A percentile compares a stretch with the other conserved stretches of the same genome.
phyloP scores from a whole-genome alignment of 2,888 invertebrate species.

The Lucinisca nassula region DNA sequence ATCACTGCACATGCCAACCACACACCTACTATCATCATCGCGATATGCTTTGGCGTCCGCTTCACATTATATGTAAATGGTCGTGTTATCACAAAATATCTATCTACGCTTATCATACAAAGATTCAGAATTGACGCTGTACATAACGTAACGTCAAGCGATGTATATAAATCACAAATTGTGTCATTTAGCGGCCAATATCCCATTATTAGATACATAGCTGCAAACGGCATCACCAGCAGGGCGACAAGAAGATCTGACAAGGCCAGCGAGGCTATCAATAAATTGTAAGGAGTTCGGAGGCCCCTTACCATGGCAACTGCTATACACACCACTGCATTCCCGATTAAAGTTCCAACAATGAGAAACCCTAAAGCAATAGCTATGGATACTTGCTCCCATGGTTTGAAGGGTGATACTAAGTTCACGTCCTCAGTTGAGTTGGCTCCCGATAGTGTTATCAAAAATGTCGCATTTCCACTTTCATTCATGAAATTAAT shows the following conservation, averaged over 20 bases:
- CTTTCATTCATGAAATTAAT: not conserved
- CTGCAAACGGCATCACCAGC: slow-evolving; percentile 89
- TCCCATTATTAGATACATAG: slow-evolving; percentile 87
- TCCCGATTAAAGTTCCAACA: slow-evolving; percentile 89
- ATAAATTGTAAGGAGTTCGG: slow-evolving; percentile 88
- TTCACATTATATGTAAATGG: slow-evolving; percentile 98
- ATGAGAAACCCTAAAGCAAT: slow-evolving; percentile 85
- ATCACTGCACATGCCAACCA: slow-evolving; percentile 98
- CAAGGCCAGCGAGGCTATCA: slow-evolving; percentile 89
- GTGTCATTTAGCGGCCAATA: slow-evolving; percentile 86
- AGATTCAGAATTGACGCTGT: slow-evolving; percentile 90
- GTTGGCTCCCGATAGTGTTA: not conserved
- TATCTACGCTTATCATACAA: slow-evolving; percentile 89
- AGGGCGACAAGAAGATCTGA: slow-evolving; percentile 89
- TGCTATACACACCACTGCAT: slow-evolving; percentile 89
- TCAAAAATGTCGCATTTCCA: not conserved
- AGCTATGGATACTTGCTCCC: slow-evolving; percentile 79
- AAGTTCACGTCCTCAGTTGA: not conserved
- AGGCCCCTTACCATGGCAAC: slow-evolving; percentile 89
- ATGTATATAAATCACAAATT: slow-evolving; percentile 89
- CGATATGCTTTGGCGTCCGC: slow-evolving; percentile 97
- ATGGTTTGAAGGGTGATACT: slow-evolving; percentile 52
- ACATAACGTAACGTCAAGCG: slow-evolving; percentile 89
- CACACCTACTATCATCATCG: slow-evolving; percentile 93
- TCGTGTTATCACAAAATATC: slow-evolving; percentile 90